Base-by-base conservation (phyloP, 2,888 invertebrate species). In the Lottia gigantea region DNA sequence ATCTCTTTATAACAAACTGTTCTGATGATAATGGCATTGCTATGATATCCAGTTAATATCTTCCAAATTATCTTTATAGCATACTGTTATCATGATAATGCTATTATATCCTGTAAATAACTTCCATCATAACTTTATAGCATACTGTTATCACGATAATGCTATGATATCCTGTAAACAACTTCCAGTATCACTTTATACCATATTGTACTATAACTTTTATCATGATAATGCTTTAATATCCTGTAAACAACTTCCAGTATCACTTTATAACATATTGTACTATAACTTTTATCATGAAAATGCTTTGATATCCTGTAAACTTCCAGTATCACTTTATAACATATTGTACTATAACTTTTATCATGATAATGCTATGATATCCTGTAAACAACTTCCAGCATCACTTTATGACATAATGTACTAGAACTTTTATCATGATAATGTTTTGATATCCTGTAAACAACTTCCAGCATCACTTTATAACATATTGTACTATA, bases 301-400 rank as follows among this genome's bases (percentile, higher is more conserved):
- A 6, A 40, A 40, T 8, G 1, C 40, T 11, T 6, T 40, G 40
- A 40, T 40, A 71, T 85, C 85, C 55, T 77, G 75, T 16, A 85
- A 85, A 68, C 75, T 74, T 45, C 76, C 71, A 12, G 71, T 66
- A 62, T 85, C 84, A 2, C 81, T 80, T 49, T 80, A 83, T 63
- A 92, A 85, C 80, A 92, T 85, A 40, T 6, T 31, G 31, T 40
- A n/a, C n/a, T n/a, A n/a, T n/a, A n/a, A n/a, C 40, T 40, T 6
- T 40, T 40, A 12, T 65, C 19, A 64, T 31, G 40, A 64, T 12
- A 62, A 15, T 46, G 55, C 72, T 26, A 72, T 66, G 63, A 82
- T 74, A 71, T 85, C 85, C 55, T 77, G 75, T 16, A 85, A 80
- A 72, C 80, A 85, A 68, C 75, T 74, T 45, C 76, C 71, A 12